Evolutionary conservation across 1,140 invertebrate species (phyloP).

Genomic region (Elymnias hypermnestra): DNA sequence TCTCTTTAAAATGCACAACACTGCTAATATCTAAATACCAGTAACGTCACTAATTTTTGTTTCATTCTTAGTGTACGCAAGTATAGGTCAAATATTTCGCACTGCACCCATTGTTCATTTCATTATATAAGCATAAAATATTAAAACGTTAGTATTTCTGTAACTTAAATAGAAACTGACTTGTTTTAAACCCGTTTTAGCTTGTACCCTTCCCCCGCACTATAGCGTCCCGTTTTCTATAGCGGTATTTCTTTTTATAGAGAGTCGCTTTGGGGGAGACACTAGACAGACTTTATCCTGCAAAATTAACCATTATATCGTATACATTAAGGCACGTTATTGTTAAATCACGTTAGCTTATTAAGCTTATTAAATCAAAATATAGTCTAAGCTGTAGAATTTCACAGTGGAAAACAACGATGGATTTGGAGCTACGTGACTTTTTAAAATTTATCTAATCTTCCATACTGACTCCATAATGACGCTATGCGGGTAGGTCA

Average conservation of each 20-base stretch:
- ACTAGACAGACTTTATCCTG: slow-evolving; percentile 6
- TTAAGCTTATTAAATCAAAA: neutral
- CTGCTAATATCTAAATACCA: neutral
- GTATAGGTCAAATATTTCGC: no score
- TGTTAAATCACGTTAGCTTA: neutral
- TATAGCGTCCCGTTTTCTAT: slow-evolving; percentile 36
- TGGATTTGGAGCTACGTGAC: neutral
- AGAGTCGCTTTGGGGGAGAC: slow-evolving; percentile 16
- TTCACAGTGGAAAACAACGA: neutral
- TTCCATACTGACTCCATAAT: slow-evolving; percentile 11
- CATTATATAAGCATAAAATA: neutral
- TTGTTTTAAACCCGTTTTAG: slow-evolving; percentile 20
- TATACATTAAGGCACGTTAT: neutral
- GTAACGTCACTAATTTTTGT: no score
- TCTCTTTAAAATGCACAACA: slow-evolving; percentile 18
- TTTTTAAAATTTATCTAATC: slow-evolving; percentile 17
- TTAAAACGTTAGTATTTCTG: neutral
- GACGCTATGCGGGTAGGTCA: slow-evolving; percentile 25
- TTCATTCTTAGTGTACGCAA: no score
- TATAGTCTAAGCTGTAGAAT: no score
- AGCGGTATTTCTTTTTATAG: slow-evolving; percentile 51
- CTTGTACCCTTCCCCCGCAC: slow-evolving; percentile 17
- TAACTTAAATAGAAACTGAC: neutral
- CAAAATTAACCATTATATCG: slow-evolving; percentile 5
- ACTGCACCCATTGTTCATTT: no score